phyloP scores from a whole-genome alignment of 2,113 vertebrate genomes.

The Octodon degus region DNA sequence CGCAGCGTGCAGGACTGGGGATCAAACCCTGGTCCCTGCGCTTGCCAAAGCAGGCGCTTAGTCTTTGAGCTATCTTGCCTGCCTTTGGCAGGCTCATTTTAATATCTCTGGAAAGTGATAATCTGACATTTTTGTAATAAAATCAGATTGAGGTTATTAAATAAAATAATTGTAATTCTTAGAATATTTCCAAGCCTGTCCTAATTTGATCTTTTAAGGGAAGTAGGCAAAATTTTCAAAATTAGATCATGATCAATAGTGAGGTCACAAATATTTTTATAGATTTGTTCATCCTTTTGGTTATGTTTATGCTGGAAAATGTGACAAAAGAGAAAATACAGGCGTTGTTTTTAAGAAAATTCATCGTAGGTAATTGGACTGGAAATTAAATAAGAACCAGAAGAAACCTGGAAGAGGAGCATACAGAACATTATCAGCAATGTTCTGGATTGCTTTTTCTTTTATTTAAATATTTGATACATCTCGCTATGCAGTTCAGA shows the following conservation, averaged over 20 bases:
- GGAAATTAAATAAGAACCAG: slow-evolving; percentile 61
- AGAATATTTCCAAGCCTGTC: background rate
- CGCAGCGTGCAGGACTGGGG: too few species aligned
- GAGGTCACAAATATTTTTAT: slow-evolving; percentile 45
- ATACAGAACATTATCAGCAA: slow-evolving; percentile 28
- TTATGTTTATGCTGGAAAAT: slow-evolving; percentile 38
- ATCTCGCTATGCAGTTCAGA: too few species aligned
- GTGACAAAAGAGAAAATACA: slow-evolving; percentile 53
- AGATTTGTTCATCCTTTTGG: slow-evolving; percentile 51
- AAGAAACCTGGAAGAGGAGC: background rate
- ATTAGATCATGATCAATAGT: background rate
- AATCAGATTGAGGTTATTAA: slow-evolving; percentile 28
- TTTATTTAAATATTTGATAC: too few species aligned
- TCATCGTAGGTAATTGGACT: slow-evolving; percentile 61
- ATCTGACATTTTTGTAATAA: background rate
- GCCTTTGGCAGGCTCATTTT: background rate
- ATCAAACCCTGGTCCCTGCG: too few species aligned
- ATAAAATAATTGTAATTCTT: slow-evolving; percentile 24
- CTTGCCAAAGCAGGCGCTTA: too few species aligned
- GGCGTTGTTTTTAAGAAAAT: slow-evolving; percentile 63
- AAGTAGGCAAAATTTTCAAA: slow-evolving; percentile 15
- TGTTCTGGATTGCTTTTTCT: too few species aligned
- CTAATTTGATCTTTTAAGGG: slow-evolving; percentile 39
- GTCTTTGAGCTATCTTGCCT: too few species aligned
- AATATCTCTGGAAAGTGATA: background rate